Percentiles rank a stretch among this genome's conserved stretches.
Evolutionary conservation across 92 coral and sea anemone genomes (phyloP).

Genomic region (Bergia puertoricense): DNA sequence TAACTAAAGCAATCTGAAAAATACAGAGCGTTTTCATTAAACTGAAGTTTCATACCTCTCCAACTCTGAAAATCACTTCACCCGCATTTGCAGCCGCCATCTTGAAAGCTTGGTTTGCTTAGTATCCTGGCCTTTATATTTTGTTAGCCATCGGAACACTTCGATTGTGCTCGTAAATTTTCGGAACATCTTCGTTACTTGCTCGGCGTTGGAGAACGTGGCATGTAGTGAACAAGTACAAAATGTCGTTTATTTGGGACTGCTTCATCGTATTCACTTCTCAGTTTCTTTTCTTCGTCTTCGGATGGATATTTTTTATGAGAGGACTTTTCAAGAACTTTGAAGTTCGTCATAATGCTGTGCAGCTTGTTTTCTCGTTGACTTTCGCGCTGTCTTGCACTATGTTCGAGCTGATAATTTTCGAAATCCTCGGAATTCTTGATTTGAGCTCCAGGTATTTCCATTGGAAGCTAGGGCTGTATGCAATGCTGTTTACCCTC

Average conservation of each 20-base stretch:
- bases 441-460: constrained; percentile 89
- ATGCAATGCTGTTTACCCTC: constrained; percentile 91
- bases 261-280: constrained; percentile 87
- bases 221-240: constrained; percentile 19
- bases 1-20: background rate
- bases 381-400: constrained; percentile 96
- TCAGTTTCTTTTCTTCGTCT: constrained; percentile 89
- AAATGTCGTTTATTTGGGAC: constrained; percentile 94
- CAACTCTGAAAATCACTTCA: constrained; percentile 83
- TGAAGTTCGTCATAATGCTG: constrained; percentile 91
- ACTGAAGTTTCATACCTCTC: constrained; percentile 65
- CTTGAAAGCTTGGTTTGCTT: constrained; percentile 44
- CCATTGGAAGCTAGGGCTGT: constrained; percentile 97
- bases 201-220: constrained; percentile 25
- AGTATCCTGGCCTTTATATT: background rate
- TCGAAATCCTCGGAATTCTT: constrained; percentile 92
- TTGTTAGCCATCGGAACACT: constrained; percentile 9
- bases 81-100: constrained; percentile 86
- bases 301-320: constrained; percentile 99
- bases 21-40: background rate
- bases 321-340: constrained; percentile 95
- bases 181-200: constrained; percentile 17
- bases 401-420: constrained; percentile 96
- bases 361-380: constrained; percentile 89
- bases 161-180: constrained; percentile 15